phyloP scores from a whole-genome alignment of 2,888 invertebrate genomes.

The Craniophora ligustri region DNA sequence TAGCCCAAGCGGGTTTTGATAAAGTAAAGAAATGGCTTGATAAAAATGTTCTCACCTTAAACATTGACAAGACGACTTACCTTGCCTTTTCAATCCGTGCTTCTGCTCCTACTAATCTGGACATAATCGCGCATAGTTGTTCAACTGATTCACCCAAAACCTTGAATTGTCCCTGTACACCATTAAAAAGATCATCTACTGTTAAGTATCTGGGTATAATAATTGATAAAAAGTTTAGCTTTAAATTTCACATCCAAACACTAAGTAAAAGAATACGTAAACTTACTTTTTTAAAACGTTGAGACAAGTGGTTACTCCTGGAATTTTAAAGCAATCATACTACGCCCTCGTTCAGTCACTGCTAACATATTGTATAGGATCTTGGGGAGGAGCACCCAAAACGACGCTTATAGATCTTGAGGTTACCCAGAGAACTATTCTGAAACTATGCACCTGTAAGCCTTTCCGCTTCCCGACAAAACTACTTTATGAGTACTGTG shows the following conservation, averaged over 20 bases:
- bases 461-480: not conserved
- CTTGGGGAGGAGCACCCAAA: conserved; percentile 3
- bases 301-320: not conserved
- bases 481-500: not conserved
- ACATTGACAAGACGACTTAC: not conserved
- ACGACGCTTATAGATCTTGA: conserved; percentile 1
- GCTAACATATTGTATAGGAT: too few relatives aligned
- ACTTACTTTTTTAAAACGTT: not conserved
- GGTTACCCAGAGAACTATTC: not conserved
- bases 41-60: not conserved
- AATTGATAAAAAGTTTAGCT: not conserved
- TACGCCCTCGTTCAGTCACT: not conserved
- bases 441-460: conserved; percentile 2
- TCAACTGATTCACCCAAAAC: not conserved
- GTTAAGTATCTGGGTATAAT: not conserved
- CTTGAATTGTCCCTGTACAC: not conserved
- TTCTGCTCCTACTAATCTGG: not conserved
- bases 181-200: not conserved
- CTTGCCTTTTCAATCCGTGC: not conserved
- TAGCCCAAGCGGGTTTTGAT: not conserved
- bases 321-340: not conserved
- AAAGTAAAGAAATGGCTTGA: not conserved
- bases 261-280: not conserved
- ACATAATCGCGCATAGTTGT: not conserved
- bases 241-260: not conserved